Evolutionary conservation across 2,888 invertebrate genomes (phyloP), one percentile per base, ranked within the genome.

Genomic region (Philhelius pedissequus): DNA sequence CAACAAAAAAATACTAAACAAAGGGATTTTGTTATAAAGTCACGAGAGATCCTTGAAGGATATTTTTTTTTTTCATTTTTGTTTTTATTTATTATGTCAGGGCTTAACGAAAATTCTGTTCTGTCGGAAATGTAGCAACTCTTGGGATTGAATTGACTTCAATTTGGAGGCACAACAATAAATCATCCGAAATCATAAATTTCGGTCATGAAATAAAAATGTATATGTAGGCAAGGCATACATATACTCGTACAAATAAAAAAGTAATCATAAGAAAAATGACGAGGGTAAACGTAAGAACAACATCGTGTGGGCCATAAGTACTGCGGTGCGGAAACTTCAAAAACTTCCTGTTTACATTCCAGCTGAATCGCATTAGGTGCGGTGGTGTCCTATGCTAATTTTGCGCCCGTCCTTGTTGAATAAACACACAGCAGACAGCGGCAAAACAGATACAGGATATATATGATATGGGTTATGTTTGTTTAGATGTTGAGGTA

Each of bases 141-240:
- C 40, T 25, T 30, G 78, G 54, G 56, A 48, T 58, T 66, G 71
- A 79, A 79, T 70, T 80, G 80, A 22, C 68, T 69, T 22, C 50
- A 40, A 69, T 76, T 50, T 35, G 48, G 20, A 35, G 30, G 48
- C 11, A 20, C 9, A 73, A 66, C 68, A 68, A 45, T 30, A 62
- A 58, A 52, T 60, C 50, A 58, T 3, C 27, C 15, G 6, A 38
- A 38, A 56, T 68, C 56, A 48, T 38, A 25, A 76, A 69, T 60
- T 64, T 64, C 45, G 32, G 64, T 32, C 64, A 64, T 48, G 32
- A 48, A 64, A 48, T 45, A 64, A 64, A 30, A 64, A 64, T 27
- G 4, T 32, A 30, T 48, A 64, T 27, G 4, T 32, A 18, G 15
- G 30, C n/a, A n/a, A n/a, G n/a, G n/a, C n/a, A n/a, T 30, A 30